Evolutionary conservation across 2,797 vertebrate genomes (phyloP), one percentile per base, ranked within the genome.

Genomic region (Zonotrichia albicollis): DNA sequence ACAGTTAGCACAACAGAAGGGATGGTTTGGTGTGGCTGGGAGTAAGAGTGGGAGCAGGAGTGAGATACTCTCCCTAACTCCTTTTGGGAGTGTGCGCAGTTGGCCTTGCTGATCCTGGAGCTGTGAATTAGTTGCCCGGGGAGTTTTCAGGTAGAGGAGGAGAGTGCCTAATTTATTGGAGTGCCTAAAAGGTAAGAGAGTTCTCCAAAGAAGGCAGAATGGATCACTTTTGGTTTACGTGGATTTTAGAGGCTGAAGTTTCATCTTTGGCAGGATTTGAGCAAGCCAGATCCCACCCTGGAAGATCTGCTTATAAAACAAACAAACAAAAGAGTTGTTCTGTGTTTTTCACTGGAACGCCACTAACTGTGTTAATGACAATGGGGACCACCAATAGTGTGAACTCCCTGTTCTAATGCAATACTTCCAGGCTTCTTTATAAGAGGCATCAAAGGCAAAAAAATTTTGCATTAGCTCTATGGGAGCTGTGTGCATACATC

Each of bases 281-380:
- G 71, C 67, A 88, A 93, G 88, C 51, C 1, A 0, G 90, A 94
- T 95, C 91, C 95, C 96, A 96, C 93, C 94, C 95, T 95, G 88
- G 90, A 95, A 70, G 88, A 93, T 95, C 67, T 94, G 74, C 83
- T 96, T 93, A 96, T 95, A 95, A 96, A 96, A 81, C 89, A 95
- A 96, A 96, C 77, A 96, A 93, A 93, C 89, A 94, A 93, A 96
- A 85, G 90, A 46, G 61, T 81, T 87, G 87, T 86, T 95, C 95
- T 96, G 77, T 80, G 29, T 95, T 91, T 96, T 94, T 91, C 82
- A 50, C 58, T 94, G 95, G 93, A 96, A 96, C 94, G 23, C 90
- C 92, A 87, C 95, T 97, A 79, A 94, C 95, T 96, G 94, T 88
- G 84, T 96, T 95, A 93, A 88, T 90, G 95, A 90, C 95, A 94